A percentile compares a stretch with the other conserved stretches of the same genome.
Evolutionary conservation across 2,113 vertebrate genomes (phyloP).

Genomic region (Sclerurus mexicanus): DNA sequence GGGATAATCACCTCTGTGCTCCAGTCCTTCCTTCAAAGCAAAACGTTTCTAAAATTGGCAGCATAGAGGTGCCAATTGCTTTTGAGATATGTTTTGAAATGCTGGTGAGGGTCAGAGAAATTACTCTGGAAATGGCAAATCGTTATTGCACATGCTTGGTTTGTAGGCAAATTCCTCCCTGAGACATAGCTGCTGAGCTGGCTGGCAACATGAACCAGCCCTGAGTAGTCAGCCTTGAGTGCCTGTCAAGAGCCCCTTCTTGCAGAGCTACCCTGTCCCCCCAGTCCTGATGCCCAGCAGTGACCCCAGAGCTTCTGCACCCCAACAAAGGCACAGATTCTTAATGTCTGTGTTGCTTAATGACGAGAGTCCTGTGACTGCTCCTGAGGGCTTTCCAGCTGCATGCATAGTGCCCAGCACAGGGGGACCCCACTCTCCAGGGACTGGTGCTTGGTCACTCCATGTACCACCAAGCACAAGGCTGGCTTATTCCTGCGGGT

Average conservation of each 20-base stretch:
- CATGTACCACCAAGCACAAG: background rate
- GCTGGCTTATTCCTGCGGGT: background rate
- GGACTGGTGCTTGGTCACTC: background rate
- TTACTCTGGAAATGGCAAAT: conserved; percentile 19
- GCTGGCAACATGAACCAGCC: background rate
- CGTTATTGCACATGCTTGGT: background rate
- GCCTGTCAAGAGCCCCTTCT: background rate
- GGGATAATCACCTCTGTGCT: conserved; percentile 43
- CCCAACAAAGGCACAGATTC: accelerated
- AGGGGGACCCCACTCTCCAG: background rate
- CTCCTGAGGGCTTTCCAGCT: background rate
- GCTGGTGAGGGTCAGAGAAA: conserved; percentile 21
- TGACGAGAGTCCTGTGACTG: accelerated
- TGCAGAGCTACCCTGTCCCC: background rate
- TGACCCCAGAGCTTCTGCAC: background rate
- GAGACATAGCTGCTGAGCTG: background rate
- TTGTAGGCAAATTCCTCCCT: background rate
- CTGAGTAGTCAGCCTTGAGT: background rate
- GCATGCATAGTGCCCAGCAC: background rate
- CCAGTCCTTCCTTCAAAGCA: conserved; percentile 34
- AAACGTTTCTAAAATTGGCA: conserved; percentile 41
- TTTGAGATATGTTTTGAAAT: background rate
- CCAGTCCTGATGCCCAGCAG: background rate
- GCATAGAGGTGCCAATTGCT: background rate
- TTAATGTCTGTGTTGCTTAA: background rate